A percentile compares a stretch with the other conserved stretches of the same genome.
Evolutionary conservation across 2,113 vertebrate genomes (phyloP).

Genomic region (Archocentrus centrarchus): DNA sequence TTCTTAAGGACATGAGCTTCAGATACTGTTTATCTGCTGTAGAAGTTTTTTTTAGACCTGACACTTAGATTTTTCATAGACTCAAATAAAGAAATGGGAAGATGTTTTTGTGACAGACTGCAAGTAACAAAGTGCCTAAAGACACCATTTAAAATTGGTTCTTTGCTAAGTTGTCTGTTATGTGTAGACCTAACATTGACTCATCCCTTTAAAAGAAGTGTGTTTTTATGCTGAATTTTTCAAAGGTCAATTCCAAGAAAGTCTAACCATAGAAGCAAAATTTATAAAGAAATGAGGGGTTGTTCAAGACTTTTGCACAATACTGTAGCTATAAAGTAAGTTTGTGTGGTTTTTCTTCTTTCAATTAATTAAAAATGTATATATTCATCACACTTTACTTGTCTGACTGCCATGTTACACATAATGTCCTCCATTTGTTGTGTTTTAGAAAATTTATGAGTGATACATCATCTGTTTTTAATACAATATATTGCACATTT

Average conservation of each 20-base stretch:
- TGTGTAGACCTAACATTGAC: neutral
- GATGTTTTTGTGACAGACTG: no score
- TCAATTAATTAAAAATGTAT: neutral
- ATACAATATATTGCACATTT: neutral
- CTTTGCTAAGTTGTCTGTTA: neutral
- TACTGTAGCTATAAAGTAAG: neutral
- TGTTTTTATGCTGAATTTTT: neutral
- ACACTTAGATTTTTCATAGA: no score
- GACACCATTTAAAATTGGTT: neutral
- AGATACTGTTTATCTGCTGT: no score
- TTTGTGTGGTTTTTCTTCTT: neutral
- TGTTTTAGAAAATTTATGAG: neutral
- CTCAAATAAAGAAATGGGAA: no score
- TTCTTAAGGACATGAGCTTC: no score
- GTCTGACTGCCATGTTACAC: neutral
- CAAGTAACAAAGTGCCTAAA: neutral
- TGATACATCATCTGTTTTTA: neutral
- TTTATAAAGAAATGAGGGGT: neutral
- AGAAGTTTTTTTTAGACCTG: no score
- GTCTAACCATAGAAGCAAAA: neutral
- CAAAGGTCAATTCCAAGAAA: neutral
- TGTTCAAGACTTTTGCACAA: neutral
- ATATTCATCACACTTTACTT: neutral
- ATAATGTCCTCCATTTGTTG: neutral
- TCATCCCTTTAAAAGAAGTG: neutral